phyloP scores from a whole-genome alignment of 2,888 invertebrate species.

The Alitta virens region DNA sequence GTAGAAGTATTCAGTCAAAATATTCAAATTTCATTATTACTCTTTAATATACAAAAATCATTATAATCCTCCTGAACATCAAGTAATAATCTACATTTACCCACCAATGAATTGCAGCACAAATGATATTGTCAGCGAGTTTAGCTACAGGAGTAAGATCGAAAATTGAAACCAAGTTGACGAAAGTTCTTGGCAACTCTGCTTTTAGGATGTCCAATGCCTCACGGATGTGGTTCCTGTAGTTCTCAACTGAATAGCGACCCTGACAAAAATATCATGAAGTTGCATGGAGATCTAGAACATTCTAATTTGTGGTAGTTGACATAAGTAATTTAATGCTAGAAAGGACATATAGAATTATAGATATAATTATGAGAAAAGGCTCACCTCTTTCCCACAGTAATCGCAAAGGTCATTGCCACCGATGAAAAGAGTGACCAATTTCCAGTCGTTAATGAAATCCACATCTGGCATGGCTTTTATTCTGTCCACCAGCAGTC shows the following conservation, averaged over 20 bases:
- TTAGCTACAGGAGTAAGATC: conserved; percentile 44
- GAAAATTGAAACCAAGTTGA: conserved; percentile 51
- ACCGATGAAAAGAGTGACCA: conserved; percentile 51
- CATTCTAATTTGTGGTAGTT: too few relatives aligned
- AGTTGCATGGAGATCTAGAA: too few relatives aligned
- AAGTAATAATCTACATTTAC: not conserved
- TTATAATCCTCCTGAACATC: not conserved
- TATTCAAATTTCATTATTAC: not conserved
- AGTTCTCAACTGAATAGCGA: conserved; percentile 32
- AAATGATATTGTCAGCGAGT: conserved; percentile 33
- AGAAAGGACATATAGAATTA: too few relatives aligned
- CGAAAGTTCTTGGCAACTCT: conserved; percentile 48
- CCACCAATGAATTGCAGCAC: conserved; percentile 38
- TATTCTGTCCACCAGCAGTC: conserved; percentile 35
- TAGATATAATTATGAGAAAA: too few relatives aligned
- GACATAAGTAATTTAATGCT: too few relatives aligned
- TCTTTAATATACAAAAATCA: not conserved
- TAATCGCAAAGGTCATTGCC: conserved; percentile 50
- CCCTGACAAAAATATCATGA: conserved; percentile 23
- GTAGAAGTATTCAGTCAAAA: not conserved
- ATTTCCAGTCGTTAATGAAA: conserved; percentile 50
- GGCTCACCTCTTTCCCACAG: conserved; percentile 29
- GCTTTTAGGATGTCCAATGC: conserved; percentile 46
- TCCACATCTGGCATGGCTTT: conserved; percentile 35
- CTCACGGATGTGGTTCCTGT: conserved; percentile 34